Conservation (phyloP, 2,113 vertebrate species). For the human region DNA sequence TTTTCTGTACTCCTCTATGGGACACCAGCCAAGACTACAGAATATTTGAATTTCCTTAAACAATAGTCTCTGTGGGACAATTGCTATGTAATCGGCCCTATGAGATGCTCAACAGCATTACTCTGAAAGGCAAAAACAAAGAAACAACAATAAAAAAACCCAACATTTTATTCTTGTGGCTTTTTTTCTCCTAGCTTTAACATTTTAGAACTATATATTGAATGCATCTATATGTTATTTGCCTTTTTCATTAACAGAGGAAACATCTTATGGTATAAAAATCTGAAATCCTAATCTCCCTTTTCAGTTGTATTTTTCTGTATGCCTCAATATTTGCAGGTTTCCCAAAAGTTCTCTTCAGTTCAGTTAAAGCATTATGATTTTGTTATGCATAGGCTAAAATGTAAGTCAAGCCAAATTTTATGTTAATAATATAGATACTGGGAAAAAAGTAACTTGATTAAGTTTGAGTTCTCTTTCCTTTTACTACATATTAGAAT, state of each 20-base stretch:
- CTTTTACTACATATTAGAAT: constrained; percentile 21
- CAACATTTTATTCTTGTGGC: too few species aligned
- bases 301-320: constrained; percentile 3
- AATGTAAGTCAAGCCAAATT: constrained; percentile 18
- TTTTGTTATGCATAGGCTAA: constrained; percentile 2
- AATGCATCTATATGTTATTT: background rate
- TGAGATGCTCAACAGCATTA: background rate
- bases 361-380: background rate
- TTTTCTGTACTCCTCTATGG: background rate
- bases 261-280: constrained; percentile 7
- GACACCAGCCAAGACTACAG: constrained; percentile 8
- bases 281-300: background rate
- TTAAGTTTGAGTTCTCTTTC: constrained; percentile 23
- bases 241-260: background rate
- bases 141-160: background rate
- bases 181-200: background rate
- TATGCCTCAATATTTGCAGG: background rate
- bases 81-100: background rate
- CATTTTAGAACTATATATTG: background rate
- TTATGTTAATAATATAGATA: background rate
- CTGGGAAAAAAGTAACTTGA: background rate
- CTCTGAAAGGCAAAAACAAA: background rate
- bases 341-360: background rate
- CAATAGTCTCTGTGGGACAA: background rate
- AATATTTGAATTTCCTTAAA: constrained; percentile 46